These are phyloP conservation scores for Apamea crenata DNA, from an alignment of 2,888 invertebrate genomes.

Conservation along the genomic window DNA sequence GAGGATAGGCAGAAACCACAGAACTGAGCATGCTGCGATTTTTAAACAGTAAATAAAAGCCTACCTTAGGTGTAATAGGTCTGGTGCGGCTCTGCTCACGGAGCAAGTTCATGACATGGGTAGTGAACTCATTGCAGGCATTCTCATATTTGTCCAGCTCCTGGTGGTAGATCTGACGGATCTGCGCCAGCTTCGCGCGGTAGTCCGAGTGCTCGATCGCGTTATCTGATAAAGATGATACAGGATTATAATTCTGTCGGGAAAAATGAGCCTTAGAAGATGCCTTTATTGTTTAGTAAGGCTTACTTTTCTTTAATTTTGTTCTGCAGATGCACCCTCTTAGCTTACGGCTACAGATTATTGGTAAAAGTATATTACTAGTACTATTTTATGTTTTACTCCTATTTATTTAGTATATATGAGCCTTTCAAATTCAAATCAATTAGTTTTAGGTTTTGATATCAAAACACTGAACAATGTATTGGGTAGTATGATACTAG, in stretches of 20 bases:
- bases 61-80: conserved; percentile 97
- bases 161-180: conserved; percentile 99
- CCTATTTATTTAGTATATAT: neutral
- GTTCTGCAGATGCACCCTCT: neutral
- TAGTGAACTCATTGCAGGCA: conserved; percentile 99
- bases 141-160: conserved; percentile 99
- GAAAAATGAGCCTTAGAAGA: neutral
- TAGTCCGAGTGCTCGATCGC: conserved; percentile 99
- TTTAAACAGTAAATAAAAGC: neutral
- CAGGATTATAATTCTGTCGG: neutral
- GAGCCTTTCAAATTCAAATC: neutral
- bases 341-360: neutral
- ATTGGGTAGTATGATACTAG: neutral
- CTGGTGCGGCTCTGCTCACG: conserved; percentile 99
- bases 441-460: neutral
- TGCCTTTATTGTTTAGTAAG: neutral
- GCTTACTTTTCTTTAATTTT: neutral
- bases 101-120: conserved; percentile 99
- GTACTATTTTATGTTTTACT: neutral
- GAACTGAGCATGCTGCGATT: neutral
- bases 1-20: neutral
- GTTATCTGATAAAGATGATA: conserved; percentile 91
- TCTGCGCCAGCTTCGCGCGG: conserved; percentile 99
- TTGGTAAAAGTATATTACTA: too few species aligned
- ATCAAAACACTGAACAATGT: neutral